Conservation (phyloP, 2,113 vertebrate genomes). For the Hiodon tergisus region DNA sequence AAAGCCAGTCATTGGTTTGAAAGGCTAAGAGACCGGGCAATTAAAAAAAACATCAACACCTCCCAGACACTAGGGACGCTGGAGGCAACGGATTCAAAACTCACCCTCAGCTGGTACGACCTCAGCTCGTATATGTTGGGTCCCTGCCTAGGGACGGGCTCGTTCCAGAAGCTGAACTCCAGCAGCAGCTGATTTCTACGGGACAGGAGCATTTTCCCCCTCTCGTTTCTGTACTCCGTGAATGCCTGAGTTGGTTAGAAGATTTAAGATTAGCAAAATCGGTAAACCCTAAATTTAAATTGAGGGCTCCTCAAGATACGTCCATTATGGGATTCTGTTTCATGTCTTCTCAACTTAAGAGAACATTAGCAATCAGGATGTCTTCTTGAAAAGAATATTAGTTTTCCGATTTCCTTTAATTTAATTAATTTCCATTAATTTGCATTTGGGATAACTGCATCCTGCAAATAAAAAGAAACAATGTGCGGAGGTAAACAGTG, state of each 20-base stretch:
- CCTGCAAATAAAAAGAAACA: background rate
- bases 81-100: slow-evolving; percentile 26
- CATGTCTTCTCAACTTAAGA: too few relatives aligned
- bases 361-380: too few relatives aligned
- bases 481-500: too few relatives aligned
- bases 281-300: background rate
- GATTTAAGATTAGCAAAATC: background rate
- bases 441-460: background rate
- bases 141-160: slow-evolving; percentile 78
- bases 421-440: too few relatives aligned
- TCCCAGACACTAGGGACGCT: background rate
- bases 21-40: too few relatives aligned
- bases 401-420: too few relatives aligned
- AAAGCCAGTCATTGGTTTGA: too few relatives aligned
- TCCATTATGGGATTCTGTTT: too few relatives aligned
- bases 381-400: too few relatives aligned
- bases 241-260: slow-evolving; percentile 69
- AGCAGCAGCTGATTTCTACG: slow-evolving; percentile 86
- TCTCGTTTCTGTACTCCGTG: slow-evolving; percentile 77
- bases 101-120: slow-evolving; percentile 88
- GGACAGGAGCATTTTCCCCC: slow-evolving; percentile 87
- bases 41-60: background rate
- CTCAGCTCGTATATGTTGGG: slow-evolving; percentile 91
- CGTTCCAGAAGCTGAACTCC: slow-evolving; percentile 97
- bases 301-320: too few relatives aligned